Evolutionary conservation across 1,140 invertebrate genomes (phyloP).

Genomic region (Cataglyphis hispanica): DNA sequence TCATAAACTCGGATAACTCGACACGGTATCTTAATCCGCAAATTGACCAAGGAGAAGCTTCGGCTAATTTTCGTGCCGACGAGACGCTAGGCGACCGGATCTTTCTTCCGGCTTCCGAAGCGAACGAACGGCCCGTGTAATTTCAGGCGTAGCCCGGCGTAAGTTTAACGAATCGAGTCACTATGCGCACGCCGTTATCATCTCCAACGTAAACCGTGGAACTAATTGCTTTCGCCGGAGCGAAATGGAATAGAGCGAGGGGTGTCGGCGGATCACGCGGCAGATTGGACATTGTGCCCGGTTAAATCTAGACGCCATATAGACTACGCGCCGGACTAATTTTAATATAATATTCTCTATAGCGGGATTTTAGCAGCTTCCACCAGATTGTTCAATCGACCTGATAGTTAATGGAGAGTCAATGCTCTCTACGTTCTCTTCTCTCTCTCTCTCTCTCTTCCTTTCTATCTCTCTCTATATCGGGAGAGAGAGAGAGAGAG

Average conservation of each 20-base stretch:
- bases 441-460: no score
- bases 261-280: neutral
- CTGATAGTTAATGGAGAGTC: conserved; percentile 56
- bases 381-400: conserved; percentile 58
- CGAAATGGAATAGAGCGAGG: conserved; percentile 33
- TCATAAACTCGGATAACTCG: conserved; percentile 72
- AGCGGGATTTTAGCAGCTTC: conserved; percentile 60
- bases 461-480: neutral
- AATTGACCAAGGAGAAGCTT: conserved; percentile 73
- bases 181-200: conserved; percentile 61
- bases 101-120: neutral
- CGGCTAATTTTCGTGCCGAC: conserved; percentile 67
- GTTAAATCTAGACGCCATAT: conserved; percentile 49
- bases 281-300: conserved; percentile 40
- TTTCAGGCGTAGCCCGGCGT: conserved; percentile 37
- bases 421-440: conserved; percentile 2
- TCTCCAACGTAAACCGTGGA: conserved; percentile 32
- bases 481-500: neutral
- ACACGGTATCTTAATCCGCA: conserved; percentile 64
- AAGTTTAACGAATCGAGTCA: conserved; percentile 57
- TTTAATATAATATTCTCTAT: conserved; percentile 66
- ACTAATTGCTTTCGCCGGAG: conserved; percentile 62
- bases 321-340: conserved; percentile 46
- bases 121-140: conserved; percentile 51
- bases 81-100: conserved; percentile 8